These are phyloP conservation scores for Phthorimaea operculella DNA, from an alignment of 1,140 invertebrate species.

Conservation along the genomic window DNA sequence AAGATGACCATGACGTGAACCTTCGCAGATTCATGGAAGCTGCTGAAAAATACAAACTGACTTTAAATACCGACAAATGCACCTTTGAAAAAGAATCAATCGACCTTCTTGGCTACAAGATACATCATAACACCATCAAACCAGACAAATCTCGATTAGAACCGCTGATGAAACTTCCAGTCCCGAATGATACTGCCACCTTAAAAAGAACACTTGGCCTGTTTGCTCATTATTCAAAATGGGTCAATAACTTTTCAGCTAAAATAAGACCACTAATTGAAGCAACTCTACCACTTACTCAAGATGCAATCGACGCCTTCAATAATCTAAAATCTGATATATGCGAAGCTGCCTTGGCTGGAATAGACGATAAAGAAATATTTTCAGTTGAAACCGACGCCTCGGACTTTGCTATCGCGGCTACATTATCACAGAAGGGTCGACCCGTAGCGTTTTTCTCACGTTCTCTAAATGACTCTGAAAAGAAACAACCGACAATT, in stretches of 20 bases:
- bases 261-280: constrained; percentile 12
- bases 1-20: constrained; percentile 20
- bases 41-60: constrained; percentile 11
- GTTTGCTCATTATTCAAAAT: constrained; percentile 25
- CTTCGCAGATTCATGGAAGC: constrained; percentile 14
- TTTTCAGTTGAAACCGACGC: constrained; percentile 40
- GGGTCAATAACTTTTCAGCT: constrained; percentile 18
- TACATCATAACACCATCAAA: constrained; percentile 10
- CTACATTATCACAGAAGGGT: constrained; percentile 41
- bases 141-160: constrained; percentile 14
- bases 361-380: not conserved
- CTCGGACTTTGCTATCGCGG: constrained; percentile 42
- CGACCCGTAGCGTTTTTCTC: constrained; percentile 17
- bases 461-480: constrained; percentile 10
- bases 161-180: constrained; percentile 12
- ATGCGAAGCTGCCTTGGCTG: not conserved
- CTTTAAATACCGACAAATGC: constrained; percentile 15
- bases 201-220: constrained; percentile 18
- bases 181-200: constrained; percentile 10
- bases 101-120: constrained; percentile 9
- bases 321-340: not conserved
- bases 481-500: constrained; percentile 11
- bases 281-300: not conserved
- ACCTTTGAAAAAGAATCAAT: constrained; percentile 7
- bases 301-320: not conserved